These are phyloP conservation scores for Biston betularia DNA, from an alignment of 2,888 invertebrate genomes.

Conservation along the genomic window DNA sequence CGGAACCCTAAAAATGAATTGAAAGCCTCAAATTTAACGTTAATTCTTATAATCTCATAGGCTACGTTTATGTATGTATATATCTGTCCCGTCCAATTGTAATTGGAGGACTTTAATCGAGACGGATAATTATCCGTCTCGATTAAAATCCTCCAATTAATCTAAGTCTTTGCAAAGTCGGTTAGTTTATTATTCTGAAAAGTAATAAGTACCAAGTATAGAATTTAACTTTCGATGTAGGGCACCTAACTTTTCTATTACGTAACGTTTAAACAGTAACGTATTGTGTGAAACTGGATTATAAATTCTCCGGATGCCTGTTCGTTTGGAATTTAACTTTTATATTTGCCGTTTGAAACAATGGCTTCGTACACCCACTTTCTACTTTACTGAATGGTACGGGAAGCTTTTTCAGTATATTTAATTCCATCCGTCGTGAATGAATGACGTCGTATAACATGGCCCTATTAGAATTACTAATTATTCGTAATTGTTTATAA, in stretches of 20 bases:
- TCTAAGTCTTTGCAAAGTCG: too few relatives aligned
- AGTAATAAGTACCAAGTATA: not conserved
- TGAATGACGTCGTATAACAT: conserved; percentile 1
- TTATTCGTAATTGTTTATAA: not conserved
- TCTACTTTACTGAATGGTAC: not conserved
- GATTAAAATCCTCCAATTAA: too few relatives aligned
- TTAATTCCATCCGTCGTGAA: not conserved
- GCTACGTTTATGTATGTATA: too few relatives aligned
- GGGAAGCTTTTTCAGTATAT: not conserved
- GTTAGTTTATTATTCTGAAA: too few relatives aligned
- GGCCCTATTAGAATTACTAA: not conserved
- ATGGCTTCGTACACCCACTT: conserved; percentile 2
- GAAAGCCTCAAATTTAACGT: too few relatives aligned
- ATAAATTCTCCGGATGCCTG: conserved; percentile 4
- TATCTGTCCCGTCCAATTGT: too few relatives aligned
- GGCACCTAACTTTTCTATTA: conserved; percentile 1
- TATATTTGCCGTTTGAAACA: conserved; percentile 17
- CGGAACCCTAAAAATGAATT: too few relatives aligned
- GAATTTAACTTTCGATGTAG: not conserved
- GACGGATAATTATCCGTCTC: too few relatives aligned
- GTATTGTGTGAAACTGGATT: conserved; percentile 9
- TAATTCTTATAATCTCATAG: too few relatives aligned
- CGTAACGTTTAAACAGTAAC: not conserved
- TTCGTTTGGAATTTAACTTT: conserved; percentile 11
- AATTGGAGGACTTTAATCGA: too few relatives aligned